Base-by-base conservation (phyloP, 2,888 invertebrate genomes). In the Phoenoteleia sp. region DNA sequence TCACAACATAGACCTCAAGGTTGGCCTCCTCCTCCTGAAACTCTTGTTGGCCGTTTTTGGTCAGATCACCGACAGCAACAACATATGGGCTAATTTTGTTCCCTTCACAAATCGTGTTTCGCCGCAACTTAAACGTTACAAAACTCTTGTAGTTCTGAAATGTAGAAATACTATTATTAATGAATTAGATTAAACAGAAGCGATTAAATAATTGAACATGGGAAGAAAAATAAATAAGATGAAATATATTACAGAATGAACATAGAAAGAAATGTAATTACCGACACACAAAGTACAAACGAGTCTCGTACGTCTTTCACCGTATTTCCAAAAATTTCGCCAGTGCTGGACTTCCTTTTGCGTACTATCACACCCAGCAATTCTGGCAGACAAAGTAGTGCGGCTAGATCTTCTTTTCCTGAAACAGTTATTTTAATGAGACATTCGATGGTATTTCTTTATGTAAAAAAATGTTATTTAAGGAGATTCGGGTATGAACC, bases 341-440 rank as follows among this genome's bases (percentile, higher is more conserved):
- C 52, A 33, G 7, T 15, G 21, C 9, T 19, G 11, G 6, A n/a
- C 52, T 67, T 67, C 29, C 67, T 19, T 52, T 67, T 67, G 13
- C 52, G 49, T 23, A 67, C 33, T n/a, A 67, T 62, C 7, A 62
- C 25, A 9, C 62, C 60, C n/a, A 62, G 29, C 17, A 62, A 23
- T 15, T 42, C 62, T 42, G 62, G 62, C 62, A 62, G 25, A 42
- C 62, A 62, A 42, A 62, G 62, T 25, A 62, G 45, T 1, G 62
- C 42, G 1, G 62, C 62, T 1, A 62, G 42, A 0, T 45, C 62
- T 42, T 62, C 27, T 62, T 42, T 3, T 21, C 45, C 29, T 62
- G 7, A 15, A 56, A 29, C n/a, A n/a, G n/a, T n/a, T n/a, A n/a
- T n/a, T n/a, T n/a, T n/a, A n/a, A n/a, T n/a, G n/a, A n/a, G n/a